Evolutionary conservation across 2,888 invertebrate species (phyloP).

Genomic region (Pristionchus maxplancki): DNA sequence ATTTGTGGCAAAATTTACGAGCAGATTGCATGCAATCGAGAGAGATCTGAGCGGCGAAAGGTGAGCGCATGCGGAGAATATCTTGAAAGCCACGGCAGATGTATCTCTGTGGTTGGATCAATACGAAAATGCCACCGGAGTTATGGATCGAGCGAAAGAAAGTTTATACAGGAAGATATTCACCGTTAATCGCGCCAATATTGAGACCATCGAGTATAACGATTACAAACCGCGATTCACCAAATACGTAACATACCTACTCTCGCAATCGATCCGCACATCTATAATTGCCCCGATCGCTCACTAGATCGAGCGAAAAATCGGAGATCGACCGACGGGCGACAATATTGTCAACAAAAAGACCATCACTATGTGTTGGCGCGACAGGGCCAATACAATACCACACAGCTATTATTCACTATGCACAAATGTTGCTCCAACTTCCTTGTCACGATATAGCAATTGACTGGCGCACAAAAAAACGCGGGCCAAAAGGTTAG

Average conservation of each 20-base stretch:
- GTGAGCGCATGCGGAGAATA: not conserved
- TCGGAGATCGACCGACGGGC: not conserved
- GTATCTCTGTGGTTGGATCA: not conserved
- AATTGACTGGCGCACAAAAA: not conserved
- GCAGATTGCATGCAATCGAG: not conserved
- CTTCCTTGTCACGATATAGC: not conserved
- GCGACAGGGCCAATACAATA: not conserved
- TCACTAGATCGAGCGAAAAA: not conserved
- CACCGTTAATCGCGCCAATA: not conserved
- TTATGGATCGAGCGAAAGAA: no score
- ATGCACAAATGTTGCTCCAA: no score
- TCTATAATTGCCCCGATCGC: not conserved
- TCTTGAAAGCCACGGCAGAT: not conserved
- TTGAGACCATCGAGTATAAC: not conserved
- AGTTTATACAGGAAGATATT: not conserved
- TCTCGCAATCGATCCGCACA: not conserved
- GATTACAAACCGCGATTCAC: not conserved
- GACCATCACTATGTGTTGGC: not conserved
- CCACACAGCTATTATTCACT: no score
- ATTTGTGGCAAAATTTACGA: not conserved
- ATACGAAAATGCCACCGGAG: not conserved
- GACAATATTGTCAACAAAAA: not conserved
- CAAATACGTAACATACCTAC: not conserved
- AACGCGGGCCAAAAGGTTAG: not conserved
- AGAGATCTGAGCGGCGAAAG: not conserved